Evolutionary conservation across 2,797 vertebrate species (phyloP).

Genomic region (Meda fulgida): DNA sequence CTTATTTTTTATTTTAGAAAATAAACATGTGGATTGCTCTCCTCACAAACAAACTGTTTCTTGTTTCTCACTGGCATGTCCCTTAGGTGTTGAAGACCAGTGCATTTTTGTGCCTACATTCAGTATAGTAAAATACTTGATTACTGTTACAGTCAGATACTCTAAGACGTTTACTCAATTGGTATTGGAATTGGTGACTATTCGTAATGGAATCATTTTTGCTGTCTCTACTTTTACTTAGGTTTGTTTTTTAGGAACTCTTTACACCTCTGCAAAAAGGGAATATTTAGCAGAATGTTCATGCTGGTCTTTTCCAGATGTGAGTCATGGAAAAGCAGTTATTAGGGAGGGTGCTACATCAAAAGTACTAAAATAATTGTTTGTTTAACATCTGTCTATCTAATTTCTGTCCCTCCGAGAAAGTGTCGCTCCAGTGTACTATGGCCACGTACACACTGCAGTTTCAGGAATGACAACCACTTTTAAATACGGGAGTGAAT

Average conservation of each 20-base stretch:
- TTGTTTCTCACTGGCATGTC: background rate
- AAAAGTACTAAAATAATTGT: background rate
- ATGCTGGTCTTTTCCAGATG: background rate
- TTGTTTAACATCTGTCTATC: background rate
- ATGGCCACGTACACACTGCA: background rate
- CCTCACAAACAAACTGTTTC: background rate
- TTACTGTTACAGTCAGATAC: background rate
- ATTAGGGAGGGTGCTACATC: background rate
- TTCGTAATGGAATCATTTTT: background rate
- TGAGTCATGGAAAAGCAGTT: too few species aligned
- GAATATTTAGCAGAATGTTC: background rate
- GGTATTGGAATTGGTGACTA: background rate
- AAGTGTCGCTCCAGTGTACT: constrained; percentile 7
- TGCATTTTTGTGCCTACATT: background rate
- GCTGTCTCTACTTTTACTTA: too few species aligned
- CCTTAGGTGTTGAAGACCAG: background rate
- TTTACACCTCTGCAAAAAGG: too few species aligned
- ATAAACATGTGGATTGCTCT: background rate
- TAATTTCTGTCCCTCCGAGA: background rate
- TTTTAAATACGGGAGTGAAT: too few species aligned
- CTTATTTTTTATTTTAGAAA: background rate
- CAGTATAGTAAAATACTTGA: background rate
- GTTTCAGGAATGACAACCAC: too few species aligned
- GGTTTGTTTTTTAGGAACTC: too few species aligned
- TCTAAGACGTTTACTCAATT: background rate